Evolutionary conservation across 2,888 invertebrate species (phyloP).

Genomic region (Drosophila birchii): DNA sequence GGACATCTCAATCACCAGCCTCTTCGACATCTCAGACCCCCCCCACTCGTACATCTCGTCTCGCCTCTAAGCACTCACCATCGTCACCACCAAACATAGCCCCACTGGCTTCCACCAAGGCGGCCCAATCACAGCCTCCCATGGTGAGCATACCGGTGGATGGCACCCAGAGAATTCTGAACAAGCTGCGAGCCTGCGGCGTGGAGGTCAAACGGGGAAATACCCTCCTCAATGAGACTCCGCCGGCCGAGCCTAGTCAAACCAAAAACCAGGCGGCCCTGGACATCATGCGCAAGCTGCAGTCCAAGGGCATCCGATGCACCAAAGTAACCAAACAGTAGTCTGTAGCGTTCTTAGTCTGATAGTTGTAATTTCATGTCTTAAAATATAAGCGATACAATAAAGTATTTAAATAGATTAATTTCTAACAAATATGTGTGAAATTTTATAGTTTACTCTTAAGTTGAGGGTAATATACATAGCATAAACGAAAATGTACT

Average conservation of each 20-base stretch:
- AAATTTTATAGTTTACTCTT: too few species aligned
- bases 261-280: conserved; percentile 53
- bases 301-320: conserved; percentile 78
- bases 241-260: neutral
- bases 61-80: neutral
- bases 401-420: neutral
- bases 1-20: neutral
- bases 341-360: neutral
- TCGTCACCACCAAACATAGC: neutral
- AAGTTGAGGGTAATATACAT: neutral
- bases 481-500: neutral
- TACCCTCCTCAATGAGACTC: conserved; percentile 26
- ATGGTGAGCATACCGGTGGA: conserved; percentile 48
- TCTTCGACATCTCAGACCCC: neutral
- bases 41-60: neutral
- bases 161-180: conserved; percentile 71
- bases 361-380: conserved; percentile 14
- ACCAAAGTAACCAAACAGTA: conserved; percentile 59
- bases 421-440: neutral
- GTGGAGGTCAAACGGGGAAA: conserved; percentile 73
- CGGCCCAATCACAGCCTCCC: conserved; percentile 1
- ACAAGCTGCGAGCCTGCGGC: conserved; percentile 78
- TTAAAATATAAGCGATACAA: conserved; percentile 1
- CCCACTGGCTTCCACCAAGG: neutral
- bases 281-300: conserved; percentile 76